Percentiles rank a stretch among this genome's conserved stretches.
Evolutionary conservation across 2,888 invertebrate genomes (phyloP).

Genomic region (Slavum lentiscoides): DNA sequence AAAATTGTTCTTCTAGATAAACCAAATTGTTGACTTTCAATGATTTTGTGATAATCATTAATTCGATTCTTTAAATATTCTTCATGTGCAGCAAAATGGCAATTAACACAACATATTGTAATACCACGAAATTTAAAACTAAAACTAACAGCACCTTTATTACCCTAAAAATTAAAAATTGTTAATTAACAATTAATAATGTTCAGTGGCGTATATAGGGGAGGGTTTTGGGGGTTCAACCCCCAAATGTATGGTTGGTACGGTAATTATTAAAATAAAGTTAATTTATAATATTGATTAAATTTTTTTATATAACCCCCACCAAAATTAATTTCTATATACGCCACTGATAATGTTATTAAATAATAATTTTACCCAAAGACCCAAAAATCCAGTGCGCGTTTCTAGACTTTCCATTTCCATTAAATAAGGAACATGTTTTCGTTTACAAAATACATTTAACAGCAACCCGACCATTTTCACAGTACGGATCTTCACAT

Average conservation of each 20-base stretch:
- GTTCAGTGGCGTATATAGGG: too few relatives aligned
- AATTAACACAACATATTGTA: slow-evolving; percentile 84
- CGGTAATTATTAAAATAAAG: too few relatives aligned
- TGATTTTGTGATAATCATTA: slow-evolving; percentile 83
- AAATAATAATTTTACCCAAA: slow-evolving; percentile 76
- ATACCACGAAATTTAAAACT: slow-evolving; percentile 86
- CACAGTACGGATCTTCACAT: slow-evolving; percentile 77
- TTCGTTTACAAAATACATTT: slow-evolving; percentile 75
- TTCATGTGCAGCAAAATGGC: slow-evolving; percentile 89
- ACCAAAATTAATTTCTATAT: too few relatives aligned
- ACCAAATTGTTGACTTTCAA: slow-evolving; percentile 77
- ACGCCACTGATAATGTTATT: background rate
- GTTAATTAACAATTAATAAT: background rate
- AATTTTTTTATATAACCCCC: too few relatives aligned
- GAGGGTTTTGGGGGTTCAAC: too few relatives aligned
- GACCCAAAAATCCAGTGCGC: slow-evolving; percentile 85
- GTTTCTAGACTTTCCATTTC: slow-evolving; percentile 87
- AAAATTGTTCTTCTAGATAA: slow-evolving; percentile 73
- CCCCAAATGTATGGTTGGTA: too few relatives aligned
- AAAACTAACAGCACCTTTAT: slow-evolving; percentile 91
- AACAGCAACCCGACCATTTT: slow-evolving; percentile 83
- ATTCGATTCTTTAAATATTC: slow-evolving; percentile 81
- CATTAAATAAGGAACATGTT: slow-evolving; percentile 78
- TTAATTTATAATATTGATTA: too few relatives aligned
- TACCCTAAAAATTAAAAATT: slow-evolving; percentile 70